These are phyloP conservation scores for Temnothorax longispinosus DNA, from an alignment of 1,140 invertebrate species.

Conservation along the genomic window DNA sequence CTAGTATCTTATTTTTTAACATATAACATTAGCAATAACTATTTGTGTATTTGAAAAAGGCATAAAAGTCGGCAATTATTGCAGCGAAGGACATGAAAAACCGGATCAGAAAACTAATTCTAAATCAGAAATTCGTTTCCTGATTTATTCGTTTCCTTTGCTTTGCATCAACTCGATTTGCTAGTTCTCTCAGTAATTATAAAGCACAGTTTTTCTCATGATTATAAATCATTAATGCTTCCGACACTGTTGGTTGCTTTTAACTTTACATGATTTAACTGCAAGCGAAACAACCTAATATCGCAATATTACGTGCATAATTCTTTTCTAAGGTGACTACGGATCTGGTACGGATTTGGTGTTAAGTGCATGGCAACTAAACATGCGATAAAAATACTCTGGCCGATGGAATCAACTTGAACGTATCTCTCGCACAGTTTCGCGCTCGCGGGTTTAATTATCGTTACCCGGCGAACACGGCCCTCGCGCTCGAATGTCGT, in stretches of 20 bases:
- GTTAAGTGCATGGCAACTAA: background rate
- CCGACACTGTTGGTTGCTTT: background rate
- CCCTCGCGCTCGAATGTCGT: conserved; percentile 34
- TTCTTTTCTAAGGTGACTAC: background rate
- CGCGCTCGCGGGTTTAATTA: conserved; percentile 25
- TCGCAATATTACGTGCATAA: background rate
- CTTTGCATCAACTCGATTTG: background rate
- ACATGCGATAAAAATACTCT: background rate
- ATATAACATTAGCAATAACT: background rate
- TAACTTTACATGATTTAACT: background rate
- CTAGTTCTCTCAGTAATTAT: background rate
- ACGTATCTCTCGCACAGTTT: background rate
- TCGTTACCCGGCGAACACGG: background rate
- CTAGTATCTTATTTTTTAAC: background rate
- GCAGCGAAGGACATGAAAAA: background rate
- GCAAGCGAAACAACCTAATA: background rate
- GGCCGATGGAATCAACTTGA: background rate
- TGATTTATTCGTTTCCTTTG: background rate
- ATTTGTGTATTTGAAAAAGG: background rate
- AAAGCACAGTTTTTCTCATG: background rate
- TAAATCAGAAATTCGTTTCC: background rate
- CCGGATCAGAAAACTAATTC: background rate
- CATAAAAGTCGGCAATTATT: background rate
- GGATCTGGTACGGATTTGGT: background rate
- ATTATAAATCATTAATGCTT: background rate